Evolutionary conservation across 1,140 invertebrate genomes (phyloP).

Genomic region (Argopecten irradians): DNA sequence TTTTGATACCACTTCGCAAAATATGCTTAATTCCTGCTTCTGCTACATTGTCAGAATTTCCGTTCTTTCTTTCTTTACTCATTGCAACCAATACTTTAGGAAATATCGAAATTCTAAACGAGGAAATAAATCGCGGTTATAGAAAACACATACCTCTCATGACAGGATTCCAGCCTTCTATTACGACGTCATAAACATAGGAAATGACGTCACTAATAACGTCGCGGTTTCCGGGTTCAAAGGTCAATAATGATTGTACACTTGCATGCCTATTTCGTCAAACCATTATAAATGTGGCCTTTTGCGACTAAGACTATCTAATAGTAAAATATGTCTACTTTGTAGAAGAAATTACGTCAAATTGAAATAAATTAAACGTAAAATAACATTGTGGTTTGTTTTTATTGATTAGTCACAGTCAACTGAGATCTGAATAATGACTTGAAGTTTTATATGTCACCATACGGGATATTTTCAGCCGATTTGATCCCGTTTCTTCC

Average conservation of each 20-base stretch:
- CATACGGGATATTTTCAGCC: too few relatives aligned
- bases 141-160: neutral
- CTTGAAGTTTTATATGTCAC: too few relatives aligned
- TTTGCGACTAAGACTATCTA: neutral
- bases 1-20: neutral
- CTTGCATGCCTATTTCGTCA: neutral
- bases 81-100: neutral
- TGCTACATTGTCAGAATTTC: neutral
- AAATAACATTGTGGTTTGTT: too few relatives aligned
- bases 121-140: neutral
- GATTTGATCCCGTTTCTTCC: too few relatives aligned
- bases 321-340: too few relatives aligned
- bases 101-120: neutral
- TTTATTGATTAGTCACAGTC: too few relatives aligned
- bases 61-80: neutral
- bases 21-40: neutral
- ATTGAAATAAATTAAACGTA: too few relatives aligned
- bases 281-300: neutral
- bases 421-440: too few relatives aligned
- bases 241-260: neutral
- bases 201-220: constrained; percentile 11
- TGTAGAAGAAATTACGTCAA: too few relatives aligned
- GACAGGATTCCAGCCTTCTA: neutral
- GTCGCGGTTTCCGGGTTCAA: neutral
- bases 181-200: neutral